Base-by-base conservation (phyloP, 2,888 invertebrate species). In the Panorpa germanica region DNA sequence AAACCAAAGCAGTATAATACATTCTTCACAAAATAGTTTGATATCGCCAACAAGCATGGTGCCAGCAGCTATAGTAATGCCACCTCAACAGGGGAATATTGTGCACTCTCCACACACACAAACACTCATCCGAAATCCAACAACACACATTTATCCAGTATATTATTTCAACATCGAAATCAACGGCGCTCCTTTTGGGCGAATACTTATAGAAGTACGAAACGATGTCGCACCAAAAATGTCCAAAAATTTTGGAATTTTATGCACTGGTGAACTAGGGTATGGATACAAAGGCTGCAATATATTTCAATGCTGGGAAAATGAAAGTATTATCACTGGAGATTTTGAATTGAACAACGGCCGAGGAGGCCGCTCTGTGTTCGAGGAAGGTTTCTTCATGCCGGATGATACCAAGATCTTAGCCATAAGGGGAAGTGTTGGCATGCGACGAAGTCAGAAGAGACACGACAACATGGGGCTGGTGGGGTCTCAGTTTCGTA, bases 401-500 rank as follows among this genome's bases (percentile, higher is more conserved):
- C 80, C 80, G 19, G 81, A 81, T 50, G 76, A 80, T 44, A 78
- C 80, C 13, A 73, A 73, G 45, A 63, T 81, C 44, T 61, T 70
- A 38, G 75, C 78, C 5, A 66, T 72, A 10, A 61, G 80, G 23
- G 81, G 80, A 21, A 70, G 78, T 9, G 77, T 81, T 6, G 81
- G 80, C 31, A 81, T 82, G 80, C 60, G 80, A 8, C 63, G 81
- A 25, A 75, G 77, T 34, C 78, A 80, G 48, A 75, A 74, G 49
- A 65, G 77, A 16, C 78, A 76, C 55, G 77, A 80, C 49, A 75
- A 73, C 43, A 57, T 72, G 41, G 78, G 80, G 28, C 67, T 78
- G 62, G 80, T 81, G n/a, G 81, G 80, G 14, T 80, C 80, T 34
- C 81, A 81, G 52, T 82, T 81, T 55, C 70, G 81, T 38, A 70